These are phyloP conservation scores for Hippolais icterina DNA, from an alignment of 2,113 vertebrate species.

Conservation along the genomic window DNA sequence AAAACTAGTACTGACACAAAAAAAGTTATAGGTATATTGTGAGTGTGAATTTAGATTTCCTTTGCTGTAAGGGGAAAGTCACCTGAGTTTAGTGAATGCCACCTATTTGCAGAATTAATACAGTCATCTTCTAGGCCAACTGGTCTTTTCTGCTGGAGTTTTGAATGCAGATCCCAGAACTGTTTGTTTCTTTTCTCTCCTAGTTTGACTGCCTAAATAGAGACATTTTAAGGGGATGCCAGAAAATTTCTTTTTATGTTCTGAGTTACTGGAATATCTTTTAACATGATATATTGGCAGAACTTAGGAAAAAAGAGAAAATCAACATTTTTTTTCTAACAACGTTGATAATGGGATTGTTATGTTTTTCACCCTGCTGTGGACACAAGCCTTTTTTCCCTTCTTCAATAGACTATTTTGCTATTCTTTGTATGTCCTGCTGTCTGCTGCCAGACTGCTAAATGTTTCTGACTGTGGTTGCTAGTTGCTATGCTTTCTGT, in stretches of 20 bases:
- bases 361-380: constrained; percentile 42
- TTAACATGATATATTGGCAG: constrained; percentile 3
- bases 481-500: constrained; percentile 63
- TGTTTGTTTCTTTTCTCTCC: neutral
- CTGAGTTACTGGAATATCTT: neutral
- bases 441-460: constrained; percentile 61
- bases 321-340: neutral
- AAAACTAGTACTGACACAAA: neutral
- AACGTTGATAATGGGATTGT: neutral
- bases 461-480: constrained; percentile 59
- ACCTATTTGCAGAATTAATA: neutral
- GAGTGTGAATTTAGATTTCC: neutral
- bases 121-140: neutral
- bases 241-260: neutral
- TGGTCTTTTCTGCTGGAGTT: neutral
- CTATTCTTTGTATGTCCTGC: constrained; percentile 53
- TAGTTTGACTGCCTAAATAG: neutral
- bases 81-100: neutral
- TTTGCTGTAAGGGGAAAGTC: neutral
- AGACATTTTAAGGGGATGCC: neutral
- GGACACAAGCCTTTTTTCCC: constrained; percentile 24
- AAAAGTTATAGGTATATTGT: neutral
- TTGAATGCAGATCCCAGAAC: neutral
- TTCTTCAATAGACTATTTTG: constrained; percentile 52
- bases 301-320: neutral